Evolutionary conservation across 2,113 vertebrate genomes (phyloP).

Genomic region (Pao palembangensis): DNA sequence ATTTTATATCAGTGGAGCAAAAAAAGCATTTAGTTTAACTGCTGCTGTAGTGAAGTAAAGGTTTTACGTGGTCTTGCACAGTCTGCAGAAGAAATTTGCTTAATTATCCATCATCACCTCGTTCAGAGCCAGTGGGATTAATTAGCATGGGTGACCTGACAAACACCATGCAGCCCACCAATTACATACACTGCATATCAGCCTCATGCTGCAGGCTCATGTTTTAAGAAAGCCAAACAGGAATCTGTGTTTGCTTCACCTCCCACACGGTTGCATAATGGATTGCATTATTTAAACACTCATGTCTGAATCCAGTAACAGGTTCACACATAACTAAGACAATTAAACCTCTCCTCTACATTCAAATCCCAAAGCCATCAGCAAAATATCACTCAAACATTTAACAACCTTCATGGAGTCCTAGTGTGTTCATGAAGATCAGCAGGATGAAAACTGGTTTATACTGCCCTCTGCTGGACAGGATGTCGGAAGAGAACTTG

Average conservation of each 20-base stretch:
- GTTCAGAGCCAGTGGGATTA: slow-evolving; percentile 23
- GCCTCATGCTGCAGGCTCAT: neutral
- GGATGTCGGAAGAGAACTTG: too few species aligned
- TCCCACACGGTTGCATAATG: slow-evolving; percentile 53
- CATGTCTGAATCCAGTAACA: slow-evolving; percentile 1
- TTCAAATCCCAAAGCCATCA: too few species aligned
- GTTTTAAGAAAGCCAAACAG: slow-evolving; percentile 10
- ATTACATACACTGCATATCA: slow-evolving; percentile 16
- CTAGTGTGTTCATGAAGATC: too few species aligned
- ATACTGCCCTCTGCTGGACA: slow-evolving; percentile 54
- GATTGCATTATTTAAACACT: slow-evolving; percentile 20
- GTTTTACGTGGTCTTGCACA: slow-evolving; percentile 1
- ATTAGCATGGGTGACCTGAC: slow-evolving; percentile 31
- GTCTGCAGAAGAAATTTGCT: slow-evolving; percentile 40
- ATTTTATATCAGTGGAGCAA: too few species aligned
- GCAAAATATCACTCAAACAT: too few species aligned
- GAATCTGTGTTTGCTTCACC: slow-evolving; percentile 32
- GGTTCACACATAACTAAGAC: neutral
- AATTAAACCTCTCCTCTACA: too few species aligned
- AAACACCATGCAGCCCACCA: slow-evolving; percentile 29
- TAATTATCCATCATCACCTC: slow-evolving; percentile 49
- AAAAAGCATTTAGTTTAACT: neutral
- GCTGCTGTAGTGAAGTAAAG: neutral
- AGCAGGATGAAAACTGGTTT: neutral
- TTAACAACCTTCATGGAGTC: neutral